These are phyloP conservation scores for Numida meleagris DNA, from an alignment of 2,113 vertebrate species.

Conservation along the genomic window DNA sequence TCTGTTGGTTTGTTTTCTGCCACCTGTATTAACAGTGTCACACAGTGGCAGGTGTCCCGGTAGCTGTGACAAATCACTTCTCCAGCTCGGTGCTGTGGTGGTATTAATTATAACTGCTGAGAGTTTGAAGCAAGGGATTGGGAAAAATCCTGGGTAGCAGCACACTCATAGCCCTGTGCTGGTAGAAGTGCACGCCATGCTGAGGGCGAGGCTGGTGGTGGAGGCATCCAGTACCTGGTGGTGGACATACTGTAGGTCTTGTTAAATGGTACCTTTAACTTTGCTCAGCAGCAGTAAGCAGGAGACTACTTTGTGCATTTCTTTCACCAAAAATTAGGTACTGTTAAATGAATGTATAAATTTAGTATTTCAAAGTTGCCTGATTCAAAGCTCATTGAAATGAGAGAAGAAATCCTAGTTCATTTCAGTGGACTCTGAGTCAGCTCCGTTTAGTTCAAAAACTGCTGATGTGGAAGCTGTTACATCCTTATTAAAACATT, in stretches of 20 bases:
- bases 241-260: background rate
- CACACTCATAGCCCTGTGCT: background rate
- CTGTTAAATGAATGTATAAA: conserved; percentile 55
- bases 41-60: background rate
- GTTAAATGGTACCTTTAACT: conserved; percentile 10
- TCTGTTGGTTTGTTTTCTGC: background rate
- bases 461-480: conserved; percentile 43
- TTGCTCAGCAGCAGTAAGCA: conserved; percentile 31
- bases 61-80: conserved; percentile 33
- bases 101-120: conserved; percentile 26
- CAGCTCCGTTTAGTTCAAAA: conserved; percentile 50
- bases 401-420: background rate
- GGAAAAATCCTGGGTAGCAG: conserved; percentile 14
- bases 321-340: conserved; percentile 40
- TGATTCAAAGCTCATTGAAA: conserved; percentile 42
- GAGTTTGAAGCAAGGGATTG: conserved; percentile 11
- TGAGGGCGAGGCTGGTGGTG: background rate
- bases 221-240: background rate
- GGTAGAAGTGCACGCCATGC: background rate
- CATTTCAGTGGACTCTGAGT: conserved; percentile 7
- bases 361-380: conserved; percentile 20
- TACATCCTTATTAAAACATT: conserved; percentile 66
- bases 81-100: conserved; percentile 18
- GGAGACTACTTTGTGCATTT: conserved; percentile 40
- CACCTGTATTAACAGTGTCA: background rate